These are phyloP conservation scores for Stylophora pistillata DNA, from an alignment of 64 coral and sea anemone genomes.

Conservation along the genomic window DNA sequence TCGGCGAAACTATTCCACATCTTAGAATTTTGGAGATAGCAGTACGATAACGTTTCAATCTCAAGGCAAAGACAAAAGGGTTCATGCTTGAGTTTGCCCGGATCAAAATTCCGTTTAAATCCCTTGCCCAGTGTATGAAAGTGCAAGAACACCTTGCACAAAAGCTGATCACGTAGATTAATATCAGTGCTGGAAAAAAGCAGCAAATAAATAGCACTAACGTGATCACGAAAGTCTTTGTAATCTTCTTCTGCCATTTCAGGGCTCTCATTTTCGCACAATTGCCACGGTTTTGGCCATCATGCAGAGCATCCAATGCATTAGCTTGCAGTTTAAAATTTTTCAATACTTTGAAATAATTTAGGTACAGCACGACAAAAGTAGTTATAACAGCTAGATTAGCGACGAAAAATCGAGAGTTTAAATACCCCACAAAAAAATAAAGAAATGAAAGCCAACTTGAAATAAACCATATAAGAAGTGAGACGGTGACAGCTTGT, in stretches of 20 bases:
- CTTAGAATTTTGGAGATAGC: not conserved
- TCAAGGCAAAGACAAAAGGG: conserved; percentile 77
- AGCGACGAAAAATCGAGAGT: conserved; percentile 68
- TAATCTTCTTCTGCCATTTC: not conserved
- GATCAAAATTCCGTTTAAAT: conserved; percentile 58
- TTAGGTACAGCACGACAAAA: conserved; percentile 61
- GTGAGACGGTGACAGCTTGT: conserved; percentile 31
- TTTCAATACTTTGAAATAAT: conserved; percentile 50
- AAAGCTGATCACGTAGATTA: conserved; percentile 71
- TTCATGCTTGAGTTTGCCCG: conserved; percentile 61
- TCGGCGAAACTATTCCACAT: too few species aligned
- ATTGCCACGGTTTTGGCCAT: not conserved
- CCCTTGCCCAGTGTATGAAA: conserved; percentile 54
- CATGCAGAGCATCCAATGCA: not conserved
- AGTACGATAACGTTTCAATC: conserved; percentile 56
- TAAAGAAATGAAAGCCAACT: conserved; percentile 63
- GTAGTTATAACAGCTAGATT: conserved; percentile 68
- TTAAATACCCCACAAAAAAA: conserved; percentile 73
- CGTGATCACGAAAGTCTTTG: not conserved
- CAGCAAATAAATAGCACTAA: not conserved
- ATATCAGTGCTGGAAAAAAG: conserved; percentile 44
- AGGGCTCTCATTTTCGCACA: not conserved
- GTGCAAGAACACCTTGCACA: conserved; percentile 60
- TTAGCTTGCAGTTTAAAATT: not conserved
- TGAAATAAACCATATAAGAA: conserved; percentile 68